phyloP scores from a whole-genome alignment of 2,113 vertebrate species.

The Etheostoma cragini region DNA sequence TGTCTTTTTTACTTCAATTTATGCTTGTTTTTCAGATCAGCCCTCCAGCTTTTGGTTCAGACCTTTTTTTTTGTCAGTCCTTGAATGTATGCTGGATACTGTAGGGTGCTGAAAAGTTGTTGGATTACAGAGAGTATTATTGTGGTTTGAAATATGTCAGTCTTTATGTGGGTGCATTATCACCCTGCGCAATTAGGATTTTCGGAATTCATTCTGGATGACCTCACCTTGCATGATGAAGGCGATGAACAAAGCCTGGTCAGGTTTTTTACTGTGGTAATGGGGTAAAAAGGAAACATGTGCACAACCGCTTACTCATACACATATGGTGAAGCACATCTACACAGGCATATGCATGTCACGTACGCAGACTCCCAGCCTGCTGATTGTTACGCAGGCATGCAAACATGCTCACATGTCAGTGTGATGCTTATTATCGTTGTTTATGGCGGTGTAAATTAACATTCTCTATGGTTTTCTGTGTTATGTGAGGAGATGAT shows the following conservation, averaged over 20 bases:
- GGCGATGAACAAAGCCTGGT: slow-evolving; percentile 16
- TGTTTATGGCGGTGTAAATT: slow-evolving; percentile 76
- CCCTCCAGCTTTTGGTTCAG: slow-evolving; percentile 32
- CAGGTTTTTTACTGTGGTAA: slow-evolving; percentile 26
- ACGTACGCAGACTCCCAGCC: slow-evolving; percentile 6
- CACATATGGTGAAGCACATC: neutral
- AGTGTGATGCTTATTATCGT: slow-evolving; percentile 51
- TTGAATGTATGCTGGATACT: slow-evolving; percentile 57
- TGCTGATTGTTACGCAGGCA: slow-evolving; percentile 26
- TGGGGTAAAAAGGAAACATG: slow-evolving; percentile 22
- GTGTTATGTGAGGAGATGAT: slow-evolving; percentile 54
- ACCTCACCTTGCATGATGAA: slow-evolving; percentile 52
- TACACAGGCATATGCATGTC: slow-evolving; percentile 5
- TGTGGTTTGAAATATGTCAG: slow-evolving; percentile 59
- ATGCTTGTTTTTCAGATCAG: slow-evolving; percentile 58
- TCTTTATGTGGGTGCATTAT: slow-evolving; percentile 69
- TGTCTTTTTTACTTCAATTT: slow-evolving; percentile 12
- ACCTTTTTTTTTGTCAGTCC: slow-evolving; percentile 24
- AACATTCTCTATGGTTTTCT: slow-evolving; percentile 71
- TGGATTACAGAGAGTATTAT: slow-evolving; percentile 59
- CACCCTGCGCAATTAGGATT: slow-evolving; percentile 69
- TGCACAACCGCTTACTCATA: slow-evolving; percentile 2
- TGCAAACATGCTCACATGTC: slow-evolving; percentile 47
- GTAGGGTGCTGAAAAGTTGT: slow-evolving; percentile 67
- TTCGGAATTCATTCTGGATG: slow-evolving; percentile 58